phyloP scores from a whole-genome alignment of 2,113 vertebrate genomes.

The Merops nubicus region DNA sequence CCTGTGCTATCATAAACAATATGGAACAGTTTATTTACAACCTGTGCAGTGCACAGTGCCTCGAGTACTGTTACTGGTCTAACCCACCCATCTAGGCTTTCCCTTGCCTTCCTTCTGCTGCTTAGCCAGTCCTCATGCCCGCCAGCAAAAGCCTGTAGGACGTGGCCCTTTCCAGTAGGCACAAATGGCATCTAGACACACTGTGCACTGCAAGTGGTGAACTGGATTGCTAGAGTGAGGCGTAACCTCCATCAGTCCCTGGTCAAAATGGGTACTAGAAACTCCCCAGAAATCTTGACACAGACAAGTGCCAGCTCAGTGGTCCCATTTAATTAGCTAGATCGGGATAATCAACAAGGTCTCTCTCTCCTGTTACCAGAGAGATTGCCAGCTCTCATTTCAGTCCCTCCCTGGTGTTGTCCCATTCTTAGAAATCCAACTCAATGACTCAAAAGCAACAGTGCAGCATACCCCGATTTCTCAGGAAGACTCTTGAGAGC shows the following conservation, averaged over 20 bases:
- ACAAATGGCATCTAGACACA: not conserved
- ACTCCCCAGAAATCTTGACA: not conserved
- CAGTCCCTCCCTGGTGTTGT: not conserved
- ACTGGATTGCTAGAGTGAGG: not conserved
- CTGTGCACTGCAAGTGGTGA: not conserved
- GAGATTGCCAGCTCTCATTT: not conserved
- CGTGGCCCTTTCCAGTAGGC: not conserved
- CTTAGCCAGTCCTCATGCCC: not conserved
- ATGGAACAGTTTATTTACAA: not conserved
- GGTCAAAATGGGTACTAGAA: not conserved
- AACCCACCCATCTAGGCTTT: not conserved
- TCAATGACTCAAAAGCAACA: not conserved
- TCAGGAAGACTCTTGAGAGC: not conserved
- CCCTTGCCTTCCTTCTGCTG: not conserved
- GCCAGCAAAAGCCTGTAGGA: not conserved
- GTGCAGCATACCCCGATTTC: not conserved
- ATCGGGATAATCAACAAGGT: not conserved
- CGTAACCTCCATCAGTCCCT: not conserved
- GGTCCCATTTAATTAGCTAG: not conserved
- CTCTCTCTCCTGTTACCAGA: not conserved
- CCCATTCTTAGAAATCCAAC: not conserved
- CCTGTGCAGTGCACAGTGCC: not conserved
- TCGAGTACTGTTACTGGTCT: not conserved
- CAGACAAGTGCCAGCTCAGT: not conserved
- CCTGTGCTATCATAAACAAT: not conserved